Conservation (phyloP, 1,140 invertebrate genomes). For the Drosophila nebulosa region DNA sequence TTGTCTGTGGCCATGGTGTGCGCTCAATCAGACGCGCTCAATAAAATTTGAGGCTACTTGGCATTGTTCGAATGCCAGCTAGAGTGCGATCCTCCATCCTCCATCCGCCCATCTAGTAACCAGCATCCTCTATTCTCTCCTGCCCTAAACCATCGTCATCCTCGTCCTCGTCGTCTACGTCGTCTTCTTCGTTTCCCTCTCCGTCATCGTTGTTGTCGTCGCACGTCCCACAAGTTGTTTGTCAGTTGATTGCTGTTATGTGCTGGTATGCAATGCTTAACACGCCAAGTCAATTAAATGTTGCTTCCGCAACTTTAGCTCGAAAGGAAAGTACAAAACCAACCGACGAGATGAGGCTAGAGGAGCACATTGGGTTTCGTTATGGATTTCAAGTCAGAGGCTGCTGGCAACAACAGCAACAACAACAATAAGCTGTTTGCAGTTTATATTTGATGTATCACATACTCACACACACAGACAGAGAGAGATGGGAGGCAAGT, state of each 20-base stretch:
- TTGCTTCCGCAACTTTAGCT: slow-evolving; percentile 64
- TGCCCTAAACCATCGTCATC: background rate
- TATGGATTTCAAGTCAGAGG: background rate
- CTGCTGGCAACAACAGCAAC: background rate
- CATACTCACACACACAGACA: slow-evolving; percentile 8
- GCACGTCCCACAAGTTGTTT: slow-evolving; percentile 63
- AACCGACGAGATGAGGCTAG: background rate
- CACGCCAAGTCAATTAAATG: slow-evolving; percentile 79
- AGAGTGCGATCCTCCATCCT: background rate
- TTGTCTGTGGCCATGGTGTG: slow-evolving; percentile 6
- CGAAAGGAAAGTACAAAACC: slow-evolving; percentile 53
- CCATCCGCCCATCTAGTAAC: background rate
- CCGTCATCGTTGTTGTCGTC: slow-evolving; percentile 3
- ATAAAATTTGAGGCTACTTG: slow-evolving; percentile 69
- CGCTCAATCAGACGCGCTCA: slow-evolving; percentile 65
- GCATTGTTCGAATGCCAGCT: slow-evolving; percentile 58
- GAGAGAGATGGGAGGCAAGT: slow-evolving; percentile 19
- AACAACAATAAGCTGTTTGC: slow-evolving; percentile 39
- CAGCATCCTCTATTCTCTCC: background rate
- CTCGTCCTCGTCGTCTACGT: slow-evolving; percentile 7
- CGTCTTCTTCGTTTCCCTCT: background rate
- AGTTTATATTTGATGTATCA: slow-evolving; percentile 57
- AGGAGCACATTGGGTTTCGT: background rate
- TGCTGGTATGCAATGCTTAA: slow-evolving; percentile 70
- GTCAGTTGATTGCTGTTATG: slow-evolving; percentile 68